Evolutionary conservation across 64 coral and sea anemone genomes (phyloP).

Genomic region (Exaiptasia diaphana): DNA sequence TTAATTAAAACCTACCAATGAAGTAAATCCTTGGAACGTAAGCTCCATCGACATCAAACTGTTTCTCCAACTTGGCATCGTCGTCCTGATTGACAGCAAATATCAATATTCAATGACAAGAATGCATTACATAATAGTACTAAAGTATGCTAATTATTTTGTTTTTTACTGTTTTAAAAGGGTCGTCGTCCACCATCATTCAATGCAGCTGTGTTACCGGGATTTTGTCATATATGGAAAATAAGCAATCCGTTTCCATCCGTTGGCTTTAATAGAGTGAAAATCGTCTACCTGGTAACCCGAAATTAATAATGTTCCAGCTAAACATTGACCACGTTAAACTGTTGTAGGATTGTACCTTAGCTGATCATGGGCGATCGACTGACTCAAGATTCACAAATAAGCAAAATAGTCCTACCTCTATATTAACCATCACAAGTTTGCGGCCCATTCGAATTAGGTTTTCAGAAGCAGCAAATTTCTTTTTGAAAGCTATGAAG

Average conservation of each 20-base stretch:
- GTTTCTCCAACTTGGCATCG: slow-evolving; percentile 29
- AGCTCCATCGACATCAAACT: slow-evolving; percentile 83
- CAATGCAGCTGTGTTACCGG: background rate
- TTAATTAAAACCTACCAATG: slow-evolving; percentile 71
- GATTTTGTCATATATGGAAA: background rate
- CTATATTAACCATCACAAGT: slow-evolving; percentile 89
- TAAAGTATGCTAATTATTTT: no score
- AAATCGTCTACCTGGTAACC: no score
- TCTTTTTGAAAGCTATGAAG: slow-evolving; percentile 84
- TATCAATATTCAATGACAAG: no score
- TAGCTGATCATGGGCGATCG: no score
- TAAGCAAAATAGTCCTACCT: slow-evolving; percentile 19
- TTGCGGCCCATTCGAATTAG: slow-evolving; percentile 61
- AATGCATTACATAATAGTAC: background rate
- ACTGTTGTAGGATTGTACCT: no score
- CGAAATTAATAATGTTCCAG: no score
- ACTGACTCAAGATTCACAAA: no score
- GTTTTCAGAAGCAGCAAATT: slow-evolving; percentile 73
- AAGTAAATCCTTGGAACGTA: slow-evolving; percentile 98
- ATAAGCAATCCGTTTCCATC: background rate
- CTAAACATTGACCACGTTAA: no score
- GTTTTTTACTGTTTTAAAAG: no score
- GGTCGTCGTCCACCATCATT: no score
- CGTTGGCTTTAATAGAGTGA: no score
- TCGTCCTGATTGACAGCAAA: slow-evolving; percentile 51